phyloP scores from a whole-genome alignment of 2,888 invertebrate genomes.

The Nemapogon koenigi region DNA sequence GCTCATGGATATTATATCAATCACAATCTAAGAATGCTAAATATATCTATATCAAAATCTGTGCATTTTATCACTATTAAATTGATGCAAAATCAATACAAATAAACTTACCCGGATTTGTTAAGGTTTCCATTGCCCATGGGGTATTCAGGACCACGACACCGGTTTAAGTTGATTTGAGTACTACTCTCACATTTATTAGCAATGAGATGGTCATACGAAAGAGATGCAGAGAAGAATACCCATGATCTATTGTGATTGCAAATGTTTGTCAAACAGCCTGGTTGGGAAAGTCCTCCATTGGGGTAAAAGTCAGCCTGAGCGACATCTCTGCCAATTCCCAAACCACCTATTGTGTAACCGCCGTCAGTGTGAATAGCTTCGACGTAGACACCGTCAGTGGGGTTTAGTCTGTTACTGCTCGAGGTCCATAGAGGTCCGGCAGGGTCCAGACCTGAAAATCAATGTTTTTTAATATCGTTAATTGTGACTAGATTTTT shows the following conservation, averaged over 20 bases:
- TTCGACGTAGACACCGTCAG: constrained; percentile 25
- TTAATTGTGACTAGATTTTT: too few species aligned
- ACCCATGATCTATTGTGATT: constrained; percentile 8
- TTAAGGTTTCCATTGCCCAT: constrained; percentile 32
- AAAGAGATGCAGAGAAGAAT: constrained; percentile 8
- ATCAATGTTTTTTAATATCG: too few species aligned
- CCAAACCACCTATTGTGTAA: constrained; percentile 15
- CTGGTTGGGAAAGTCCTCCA: constrained; percentile 22
- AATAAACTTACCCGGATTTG: constrained; percentile 28
- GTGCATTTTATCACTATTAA: too few species aligned
- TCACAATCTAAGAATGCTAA: too few species aligned
- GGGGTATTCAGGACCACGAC: constrained; percentile 25
- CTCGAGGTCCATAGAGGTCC: constrained; percentile 37
- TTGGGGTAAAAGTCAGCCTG: constrained; percentile 10
- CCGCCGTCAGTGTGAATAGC: constrained; percentile 22
- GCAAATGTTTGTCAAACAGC: constrained; percentile 9
- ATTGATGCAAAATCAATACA: too few species aligned
- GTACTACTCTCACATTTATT: constrained; percentile 22
- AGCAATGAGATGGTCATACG: constrained; percentile 11
- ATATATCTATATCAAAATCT: too few species aligned
- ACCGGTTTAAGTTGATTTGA: constrained; percentile 30
- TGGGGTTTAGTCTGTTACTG: constrained; percentile 12
- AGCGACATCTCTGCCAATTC: constrained; percentile 13
- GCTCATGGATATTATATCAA: too few species aligned
- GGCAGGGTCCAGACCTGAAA: constrained; percentile 26